These are phyloP conservation scores for Empis livida DNA, from an alignment of 2,888 invertebrate genomes.

Conservation along the genomic window DNA sequence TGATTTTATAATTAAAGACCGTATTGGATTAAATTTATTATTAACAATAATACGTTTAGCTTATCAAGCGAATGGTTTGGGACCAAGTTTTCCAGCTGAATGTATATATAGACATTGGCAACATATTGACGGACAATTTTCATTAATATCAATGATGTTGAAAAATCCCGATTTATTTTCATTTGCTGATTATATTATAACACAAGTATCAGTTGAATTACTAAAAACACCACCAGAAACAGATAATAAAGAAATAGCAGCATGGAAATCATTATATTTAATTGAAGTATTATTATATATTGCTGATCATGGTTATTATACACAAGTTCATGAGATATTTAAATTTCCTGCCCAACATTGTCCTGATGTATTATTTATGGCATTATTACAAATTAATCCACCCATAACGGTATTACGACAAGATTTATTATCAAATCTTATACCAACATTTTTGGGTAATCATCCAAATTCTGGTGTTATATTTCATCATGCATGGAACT, in stretches of 20 bases:
- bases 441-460: constrained; percentile 88
- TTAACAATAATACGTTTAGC: constrained; percentile 73
- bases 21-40: constrained; percentile 69
- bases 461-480: constrained; percentile 96
- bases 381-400: constrained; percentile 74
- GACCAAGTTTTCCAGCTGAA: constrained; percentile 73
- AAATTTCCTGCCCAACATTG: constrained; percentile 87
- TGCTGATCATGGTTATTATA: constrained; percentile 75
- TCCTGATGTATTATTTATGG: constrained; percentile 85
- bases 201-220: constrained; percentile 73
- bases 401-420: constrained; percentile 67
- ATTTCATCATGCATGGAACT: constrained; percentile 92
- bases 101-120: constrained; percentile 85
- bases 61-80: constrained; percentile 60
- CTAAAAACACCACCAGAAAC: constrained; percentile 90
- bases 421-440: constrained; percentile 73
- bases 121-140: constrained; percentile 85
- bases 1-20: constrained; percentile 78
- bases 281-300: constrained; percentile 77
- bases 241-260: constrained; percentile 83
- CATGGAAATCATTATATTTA: constrained; percentile 87
- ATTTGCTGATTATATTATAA: constrained; percentile 83
- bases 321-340: constrained; percentile 68
- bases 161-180: constrained; percentile 89
- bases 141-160: constrained; percentile 71